Evolutionary conservation across 2,888 invertebrate genomes (phyloP).

Genomic region (Phyto melanocephala): DNA sequence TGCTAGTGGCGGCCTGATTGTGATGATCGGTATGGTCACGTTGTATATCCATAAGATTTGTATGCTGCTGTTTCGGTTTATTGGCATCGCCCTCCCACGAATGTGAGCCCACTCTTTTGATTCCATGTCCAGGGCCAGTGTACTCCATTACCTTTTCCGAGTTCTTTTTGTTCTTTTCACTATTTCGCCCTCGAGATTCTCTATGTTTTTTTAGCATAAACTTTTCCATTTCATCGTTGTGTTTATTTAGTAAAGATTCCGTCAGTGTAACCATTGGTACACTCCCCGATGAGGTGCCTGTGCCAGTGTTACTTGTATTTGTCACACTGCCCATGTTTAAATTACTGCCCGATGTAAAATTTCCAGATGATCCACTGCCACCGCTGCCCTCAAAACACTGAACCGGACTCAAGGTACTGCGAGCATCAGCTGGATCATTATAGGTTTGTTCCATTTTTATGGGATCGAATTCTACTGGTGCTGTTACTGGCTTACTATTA

Average conservation of each 20-base stretch:
- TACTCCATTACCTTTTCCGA: conserved; percentile 74
- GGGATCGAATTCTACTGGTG: conserved; percentile 80
- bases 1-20: conserved; percentile 52
- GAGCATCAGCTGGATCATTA: conserved; percentile 74
- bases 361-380: conserved; percentile 82
- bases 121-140: conserved; percentile 79
- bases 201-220: conserved; percentile 86
- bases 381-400: conserved; percentile 80
- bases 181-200: conserved; percentile 80
- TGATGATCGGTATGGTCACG: conserved; percentile 64
- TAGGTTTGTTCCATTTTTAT: conserved; percentile 78
- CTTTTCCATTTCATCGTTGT: conserved; percentile 91
- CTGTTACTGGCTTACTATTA: conserved; percentile 84
- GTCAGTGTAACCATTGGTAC: conserved; percentile 81
- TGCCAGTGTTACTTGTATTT: conserved; percentile 79
- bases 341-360: conserved; percentile 82
- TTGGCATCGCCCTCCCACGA: conserved; percentile 82
- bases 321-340: conserved; percentile 81
- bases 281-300: conserved; percentile 76
- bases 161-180: conserved; percentile 78
- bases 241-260: conserved; percentile 83
- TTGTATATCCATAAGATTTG: conserved; percentile 67
- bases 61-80: conserved; percentile 81
- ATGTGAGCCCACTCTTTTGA: conserved; percentile 83
- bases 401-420: conserved; percentile 73